Conservation (phyloP, 2,888 invertebrate genomes). For the Spisula solida region DNA sequence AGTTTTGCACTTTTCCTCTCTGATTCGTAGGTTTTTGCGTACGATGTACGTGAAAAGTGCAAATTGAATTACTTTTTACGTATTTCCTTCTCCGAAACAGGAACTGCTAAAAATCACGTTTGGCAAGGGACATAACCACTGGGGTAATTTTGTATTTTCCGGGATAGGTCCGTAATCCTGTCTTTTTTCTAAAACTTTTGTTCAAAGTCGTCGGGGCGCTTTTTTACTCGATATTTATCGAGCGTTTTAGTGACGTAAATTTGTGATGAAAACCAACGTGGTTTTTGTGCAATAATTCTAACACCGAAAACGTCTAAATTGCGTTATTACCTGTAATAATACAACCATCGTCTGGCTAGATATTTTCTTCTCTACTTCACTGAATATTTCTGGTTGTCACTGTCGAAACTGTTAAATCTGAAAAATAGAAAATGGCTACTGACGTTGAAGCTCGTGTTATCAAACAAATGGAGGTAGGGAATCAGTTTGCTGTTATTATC, state of each 20-base stretch:
- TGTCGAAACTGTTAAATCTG: not conserved
- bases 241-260: conserved; percentile 14
- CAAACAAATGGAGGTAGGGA: conserved; percentile 84
- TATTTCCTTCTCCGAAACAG: too few relatives aligned
- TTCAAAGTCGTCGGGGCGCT: not conserved
- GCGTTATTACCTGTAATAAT: not conserved
- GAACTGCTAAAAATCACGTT: too few relatives aligned
- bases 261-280: conserved; percentile 54
- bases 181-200: not conserved
- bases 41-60: too few relatives aligned
- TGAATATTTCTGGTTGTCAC: not conserved
- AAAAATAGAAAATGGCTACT: not conserved
- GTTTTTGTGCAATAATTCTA: conserved; percentile 47
- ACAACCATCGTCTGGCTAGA: not conserved
- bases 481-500: not conserved
- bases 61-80: too few relatives aligned
- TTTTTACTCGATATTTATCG: not conserved
- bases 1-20: too few relatives aligned
- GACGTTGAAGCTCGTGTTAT: conserved; percentile 80
- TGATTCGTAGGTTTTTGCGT: too few relatives aligned
- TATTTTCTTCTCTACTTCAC: not conserved
- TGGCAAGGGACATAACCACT: too few relatives aligned
- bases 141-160: too few relatives aligned
- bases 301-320: not conserved
- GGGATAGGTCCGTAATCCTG: not conserved